Base-by-base conservation (phyloP, 2,113 vertebrate genomes). In the Trochalopteron elliotii region DNA sequence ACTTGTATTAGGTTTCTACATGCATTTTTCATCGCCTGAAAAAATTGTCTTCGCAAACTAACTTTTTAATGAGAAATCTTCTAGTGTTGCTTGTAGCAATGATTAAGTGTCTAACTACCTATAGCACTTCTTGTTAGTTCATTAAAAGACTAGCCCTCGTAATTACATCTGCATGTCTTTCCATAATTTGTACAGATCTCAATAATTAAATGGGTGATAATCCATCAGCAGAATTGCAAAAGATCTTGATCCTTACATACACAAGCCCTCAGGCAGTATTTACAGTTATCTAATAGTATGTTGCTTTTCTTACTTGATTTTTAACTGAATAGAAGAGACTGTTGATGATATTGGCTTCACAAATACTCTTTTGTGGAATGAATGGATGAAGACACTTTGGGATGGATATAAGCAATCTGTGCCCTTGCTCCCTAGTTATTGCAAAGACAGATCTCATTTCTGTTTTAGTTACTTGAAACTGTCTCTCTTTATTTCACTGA, bases 141-240 rank as follows among this genome's bases (percentile, higher is more conserved):
- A 80, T 96, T 94, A 93, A 71, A 53, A 91, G 70, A 49, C 68
- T 75, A 68, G 35, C n/a, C 52, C 53, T 90, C 30, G 47, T 87
- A 94, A 84, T 94, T 91, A 77, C 72, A 81, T 90, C 83, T 90
- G 78, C 81, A 25, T 92, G 92, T 70, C 56, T 93, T 89, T 80
- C 57, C 83, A 57, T 95, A 84, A 87, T 95, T 95, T 94, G 79
- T 93, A 96, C 65, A 90, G 76, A 71, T 81, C 42, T 64, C 55
- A 92, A 49, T 95, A 92, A 96, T 97, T 94, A 90, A 93, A 57
- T 92, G 59, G 69, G 57, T 87, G 96, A 95, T 95, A 87, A 90
- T 97, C 82, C 74, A 9, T 89, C 67, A 93, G 28, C 60, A 90
- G 69, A 89, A 91, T 93, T 96, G 91, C 74, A 67, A 31, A 87